phyloP scores from a whole-genome alignment of 2,113 vertebrate genomes.

The Thamnaconus septentrionalis region DNA sequence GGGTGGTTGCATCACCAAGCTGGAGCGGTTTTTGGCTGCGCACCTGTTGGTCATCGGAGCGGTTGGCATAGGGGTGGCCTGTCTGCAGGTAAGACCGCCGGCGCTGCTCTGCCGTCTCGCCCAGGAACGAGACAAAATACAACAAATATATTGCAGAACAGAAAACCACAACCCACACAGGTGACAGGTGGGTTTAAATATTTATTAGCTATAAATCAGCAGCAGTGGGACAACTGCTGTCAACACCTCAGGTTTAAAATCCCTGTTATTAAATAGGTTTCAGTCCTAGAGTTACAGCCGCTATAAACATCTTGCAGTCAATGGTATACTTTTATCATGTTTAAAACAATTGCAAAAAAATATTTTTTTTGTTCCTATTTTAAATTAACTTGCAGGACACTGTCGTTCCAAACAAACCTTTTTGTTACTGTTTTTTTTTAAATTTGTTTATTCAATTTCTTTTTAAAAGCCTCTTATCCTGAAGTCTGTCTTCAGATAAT shows the following conservation, averaged over 20 bases:
- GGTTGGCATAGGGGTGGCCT: slow-evolving; percentile 84
- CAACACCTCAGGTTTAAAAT: slow-evolving; percentile 1
- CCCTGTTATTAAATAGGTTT: slow-evolving; percentile 10
- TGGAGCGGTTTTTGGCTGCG: slow-evolving; percentile 83
- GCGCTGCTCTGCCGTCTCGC: neutral
- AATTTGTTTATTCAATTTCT: too few relatives aligned
- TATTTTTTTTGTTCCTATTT: too few relatives aligned
- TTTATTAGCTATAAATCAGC: too few relatives aligned
- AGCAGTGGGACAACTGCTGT: neutral
- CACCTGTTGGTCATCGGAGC: slow-evolving; percentile 84
- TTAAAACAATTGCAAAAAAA: too few relatives aligned
- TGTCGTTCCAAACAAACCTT: too few relatives aligned
- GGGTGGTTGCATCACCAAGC: slow-evolving; percentile 84
- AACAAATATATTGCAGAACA: neutral
- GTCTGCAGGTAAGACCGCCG: slow-evolving; percentile 76
- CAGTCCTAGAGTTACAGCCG: neutral
- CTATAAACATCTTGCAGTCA: too few relatives aligned
- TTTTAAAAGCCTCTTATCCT: too few relatives aligned
- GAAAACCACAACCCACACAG: neutral
- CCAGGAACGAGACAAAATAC: neutral
- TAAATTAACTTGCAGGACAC: too few relatives aligned
- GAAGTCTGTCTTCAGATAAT: too few relatives aligned
- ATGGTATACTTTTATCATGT: too few relatives aligned
- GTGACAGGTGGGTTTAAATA: too few relatives aligned
- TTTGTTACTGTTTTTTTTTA: too few relatives aligned